These are phyloP conservation scores for Xylota sylvarum DNA, from an alignment of 2,888 invertebrate genomes.

Conservation along the genomic window DNA sequence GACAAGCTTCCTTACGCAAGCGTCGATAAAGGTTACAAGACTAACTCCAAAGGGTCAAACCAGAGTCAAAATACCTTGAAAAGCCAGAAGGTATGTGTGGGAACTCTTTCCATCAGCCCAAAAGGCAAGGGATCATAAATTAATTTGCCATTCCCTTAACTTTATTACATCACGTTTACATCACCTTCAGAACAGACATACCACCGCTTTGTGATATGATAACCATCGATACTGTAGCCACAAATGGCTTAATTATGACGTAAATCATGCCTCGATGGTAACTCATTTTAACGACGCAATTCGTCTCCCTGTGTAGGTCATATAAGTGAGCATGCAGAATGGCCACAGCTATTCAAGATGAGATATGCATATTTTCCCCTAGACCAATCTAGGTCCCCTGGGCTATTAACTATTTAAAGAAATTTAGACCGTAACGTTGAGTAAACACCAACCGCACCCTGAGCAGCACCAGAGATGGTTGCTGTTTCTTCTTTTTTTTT, in stretches of 20 bases:
- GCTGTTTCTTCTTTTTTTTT: not conserved
- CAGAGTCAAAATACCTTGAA: not conserved
- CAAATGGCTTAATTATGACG: conserved; percentile 26
- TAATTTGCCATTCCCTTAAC: not conserved
- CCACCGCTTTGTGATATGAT: not conserved
- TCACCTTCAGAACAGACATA: not conserved
- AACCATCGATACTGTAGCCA: conserved; percentile 11
- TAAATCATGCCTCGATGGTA: conserved; percentile 20
- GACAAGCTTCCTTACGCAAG: too few relatives aligned
- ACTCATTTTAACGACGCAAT: conserved; percentile 54
- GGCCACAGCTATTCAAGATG: not conserved
- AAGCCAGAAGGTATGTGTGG: not conserved
- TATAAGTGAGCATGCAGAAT: conserved; percentile 18
- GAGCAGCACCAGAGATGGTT: not conserved
- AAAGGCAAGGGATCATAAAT: not conserved
- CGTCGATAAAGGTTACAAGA: not conserved
- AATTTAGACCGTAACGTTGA: conserved; percentile 41
- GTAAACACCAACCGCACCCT: conserved; percentile 26
- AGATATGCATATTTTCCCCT: conserved; percentile 16
- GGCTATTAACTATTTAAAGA: conserved; percentile 20
- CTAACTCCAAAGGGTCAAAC: not conserved
- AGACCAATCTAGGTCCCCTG: conserved; percentile 7
- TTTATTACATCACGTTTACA: not conserved
- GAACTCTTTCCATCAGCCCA: not conserved
- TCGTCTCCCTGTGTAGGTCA: conserved; percentile 37